Evolutionary conservation across 2,113 vertebrate species (phyloP).

Genomic region (Genyomyrus donnyi): DNA sequence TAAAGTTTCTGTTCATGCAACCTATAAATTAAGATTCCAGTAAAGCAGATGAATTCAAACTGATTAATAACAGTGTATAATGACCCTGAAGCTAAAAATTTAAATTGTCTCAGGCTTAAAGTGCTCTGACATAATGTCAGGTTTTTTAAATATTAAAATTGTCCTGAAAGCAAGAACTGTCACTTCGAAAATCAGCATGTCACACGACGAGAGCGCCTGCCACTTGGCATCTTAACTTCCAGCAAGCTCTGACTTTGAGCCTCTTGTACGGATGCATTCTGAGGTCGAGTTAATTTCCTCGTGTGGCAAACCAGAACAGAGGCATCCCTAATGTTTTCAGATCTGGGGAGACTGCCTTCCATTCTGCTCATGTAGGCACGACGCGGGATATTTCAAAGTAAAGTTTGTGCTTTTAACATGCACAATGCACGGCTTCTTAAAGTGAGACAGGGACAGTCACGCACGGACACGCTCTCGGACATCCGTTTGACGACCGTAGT

Average conservation of each 20-base stretch:
- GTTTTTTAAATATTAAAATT: slow-evolving; percentile 26
- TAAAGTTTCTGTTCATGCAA: neutral
- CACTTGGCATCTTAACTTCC: neutral
- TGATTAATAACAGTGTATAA: slow-evolving; percentile 9
- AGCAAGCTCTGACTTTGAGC: neutral
- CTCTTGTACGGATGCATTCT: neutral
- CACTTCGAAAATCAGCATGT: slow-evolving; percentile 15
- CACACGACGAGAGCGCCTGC: neutral
- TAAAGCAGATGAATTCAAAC: slow-evolving; percentile 17
- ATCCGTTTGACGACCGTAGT: neutral
- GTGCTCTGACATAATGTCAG: slow-evolving; percentile 19
- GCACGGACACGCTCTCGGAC: neutral
- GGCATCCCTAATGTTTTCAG: neutral
- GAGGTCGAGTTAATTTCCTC: slow-evolving; percentile 3
- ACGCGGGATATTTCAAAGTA: neutral
- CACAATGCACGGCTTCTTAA: neutral
- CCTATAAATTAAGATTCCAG: slow-evolving; percentile 2
- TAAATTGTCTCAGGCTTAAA: slow-evolving; percentile 11
- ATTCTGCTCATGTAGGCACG: neutral
- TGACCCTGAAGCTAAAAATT: slow-evolving; percentile 19
- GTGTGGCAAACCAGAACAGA: neutral
- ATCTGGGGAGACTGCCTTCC: neutral
- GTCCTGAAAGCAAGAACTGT: slow-evolving; percentile 25
- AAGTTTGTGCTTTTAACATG: neutral
- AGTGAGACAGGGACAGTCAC: neutral